phyloP scores from a whole-genome alignment of 1,140 invertebrate species.

The Diorhabda carinulata region DNA sequence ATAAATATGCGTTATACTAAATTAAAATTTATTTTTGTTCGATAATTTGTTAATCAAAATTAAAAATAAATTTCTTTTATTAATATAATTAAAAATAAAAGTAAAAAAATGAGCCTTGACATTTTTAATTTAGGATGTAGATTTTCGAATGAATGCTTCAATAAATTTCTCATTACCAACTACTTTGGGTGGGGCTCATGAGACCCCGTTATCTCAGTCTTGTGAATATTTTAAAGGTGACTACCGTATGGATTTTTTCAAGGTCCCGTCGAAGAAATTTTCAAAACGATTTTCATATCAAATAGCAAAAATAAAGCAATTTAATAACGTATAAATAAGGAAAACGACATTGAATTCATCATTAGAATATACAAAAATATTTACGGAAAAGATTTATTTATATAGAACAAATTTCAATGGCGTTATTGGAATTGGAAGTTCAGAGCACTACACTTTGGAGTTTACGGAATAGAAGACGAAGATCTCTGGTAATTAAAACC shows the following conservation, averaged over 20 bases:
- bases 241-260: neutral
- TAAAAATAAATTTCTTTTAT: too few species aligned
- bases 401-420: too few species aligned
- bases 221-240: neutral
- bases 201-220: slow-evolving; percentile 1
- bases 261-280: neutral
- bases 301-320: too few species aligned
- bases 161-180: neutral
- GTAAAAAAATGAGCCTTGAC: neutral
- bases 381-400: too few species aligned
- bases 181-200: neutral
- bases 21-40: neutral
- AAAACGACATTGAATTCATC: too few species aligned
- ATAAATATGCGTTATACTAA: neutral
- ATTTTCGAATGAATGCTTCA: neutral
- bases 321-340: too few species aligned
- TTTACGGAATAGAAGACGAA: too few species aligned
- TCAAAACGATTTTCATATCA: neutral
- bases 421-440: too few species aligned
- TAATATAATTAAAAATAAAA: neutral
- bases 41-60: neutral
- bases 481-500: too few species aligned
- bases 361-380: too few species aligned
- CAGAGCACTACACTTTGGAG: too few species aligned
- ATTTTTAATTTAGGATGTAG: neutral